Evolutionary conservation across 2,888 invertebrate genomes (phyloP).

Genomic region (Ditula angustiorana): DNA sequence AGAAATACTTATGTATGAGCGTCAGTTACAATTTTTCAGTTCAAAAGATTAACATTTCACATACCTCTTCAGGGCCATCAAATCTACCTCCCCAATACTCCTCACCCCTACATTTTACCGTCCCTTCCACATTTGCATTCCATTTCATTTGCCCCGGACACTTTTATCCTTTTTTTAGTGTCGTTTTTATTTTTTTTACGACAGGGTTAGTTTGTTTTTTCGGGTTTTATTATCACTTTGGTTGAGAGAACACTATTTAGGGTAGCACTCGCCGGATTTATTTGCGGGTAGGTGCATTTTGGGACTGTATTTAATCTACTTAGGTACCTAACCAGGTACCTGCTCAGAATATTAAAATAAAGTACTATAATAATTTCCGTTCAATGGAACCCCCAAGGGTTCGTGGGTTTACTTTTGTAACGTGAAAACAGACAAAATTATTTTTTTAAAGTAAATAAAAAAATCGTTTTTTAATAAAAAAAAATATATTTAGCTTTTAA

Average conservation of each 20-base stretch:
- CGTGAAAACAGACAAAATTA: too few relatives aligned
- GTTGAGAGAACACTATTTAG: conserved; percentile 23
- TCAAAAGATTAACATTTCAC: not conserved
- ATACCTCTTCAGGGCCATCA: too few relatives aligned
- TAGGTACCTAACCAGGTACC: too few relatives aligned
- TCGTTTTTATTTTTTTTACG: conserved; percentile 39
- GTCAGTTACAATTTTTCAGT: too few relatives aligned
- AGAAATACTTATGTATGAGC: too few relatives aligned
- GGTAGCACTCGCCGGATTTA: conserved; percentile 20
- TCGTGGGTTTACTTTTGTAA: too few relatives aligned
- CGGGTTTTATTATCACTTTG: conserved; percentile 36
- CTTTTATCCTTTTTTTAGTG: conserved; percentile 37
- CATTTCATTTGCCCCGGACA: conserved; percentile 41
- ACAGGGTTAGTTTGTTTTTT: conserved; percentile 39
- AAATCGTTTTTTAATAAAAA: too few relatives aligned
- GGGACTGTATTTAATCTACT: not conserved
- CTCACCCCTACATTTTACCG: not conserved
- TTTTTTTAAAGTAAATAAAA: too few relatives aligned
- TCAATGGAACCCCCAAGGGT: too few relatives aligned
- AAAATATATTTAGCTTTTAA: too few relatives aligned
- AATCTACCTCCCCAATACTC: conserved; percentile 21
- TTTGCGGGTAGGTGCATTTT: not conserved
- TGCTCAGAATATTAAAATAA: not conserved
- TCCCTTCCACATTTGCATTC: conserved; percentile 41
- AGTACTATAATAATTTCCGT: too few relatives aligned